Base-by-base conservation (phyloP, 1,140 invertebrate genomes). In the Brachionus koreanus region DNA sequence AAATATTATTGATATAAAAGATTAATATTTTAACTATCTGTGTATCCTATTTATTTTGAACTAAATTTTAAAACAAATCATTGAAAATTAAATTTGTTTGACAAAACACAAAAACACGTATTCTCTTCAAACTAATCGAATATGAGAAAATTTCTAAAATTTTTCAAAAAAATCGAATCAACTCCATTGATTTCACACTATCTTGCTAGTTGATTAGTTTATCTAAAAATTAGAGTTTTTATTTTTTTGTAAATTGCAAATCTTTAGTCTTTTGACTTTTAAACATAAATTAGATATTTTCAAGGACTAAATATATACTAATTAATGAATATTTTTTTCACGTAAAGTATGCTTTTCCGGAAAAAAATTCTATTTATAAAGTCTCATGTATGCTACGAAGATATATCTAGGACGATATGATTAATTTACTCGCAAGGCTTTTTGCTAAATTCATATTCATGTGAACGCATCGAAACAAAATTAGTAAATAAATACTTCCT, bases 351-450 rank as follows among this genome's bases (percentile, higher is more conserved):
- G n/a, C 33, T 19, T 69, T 69, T 69, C 65, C 65, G 65, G 65
- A 69, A 69, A 65, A 69, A 69, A 69, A 42, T 39, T n/a, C 37
- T 23, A 37, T 69, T 69, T 35, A 35, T 65, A 33, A 65, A 65
- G 29, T 33, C 35, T 69, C 33, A 69, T 69, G 16, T 19, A 42
- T 69, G 65, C 1, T 69, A 69, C n/a, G n/a, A 69, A 69, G 65
- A 69, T 69, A 69, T 69, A 69, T 69, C 65, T 69, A 69, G 65
- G 65, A 69, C 65, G 65, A 69, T 69, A 69, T 69, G 65, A 69
- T 69, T 69, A 69, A 69, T 69, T 69, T 39, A 69, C 65, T 69
- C 33, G 65, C 65, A 69, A 69, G 65, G 65, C 65, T 39, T 57
- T 57, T 57, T n/a, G 49, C 49, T 19, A 19, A 37, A 16, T 69